Conservation (phyloP, 1,140 invertebrate species). For the Drosophila micromelanica region DNA sequence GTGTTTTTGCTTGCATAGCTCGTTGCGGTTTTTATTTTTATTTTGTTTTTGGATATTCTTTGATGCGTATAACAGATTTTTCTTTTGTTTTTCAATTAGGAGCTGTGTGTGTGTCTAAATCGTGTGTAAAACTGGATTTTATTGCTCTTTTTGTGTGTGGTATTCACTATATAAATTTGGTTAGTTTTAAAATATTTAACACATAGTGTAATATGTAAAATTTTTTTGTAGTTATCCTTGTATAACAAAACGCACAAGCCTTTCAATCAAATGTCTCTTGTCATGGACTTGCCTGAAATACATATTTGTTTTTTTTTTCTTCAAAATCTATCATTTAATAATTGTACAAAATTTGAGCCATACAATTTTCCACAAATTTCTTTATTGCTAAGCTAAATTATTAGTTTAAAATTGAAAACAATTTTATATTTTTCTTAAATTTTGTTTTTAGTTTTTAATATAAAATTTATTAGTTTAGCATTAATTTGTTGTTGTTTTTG, state of each 20-base stretch:
- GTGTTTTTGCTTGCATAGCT: conserved; percentile 35
- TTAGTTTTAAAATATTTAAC: conserved; percentile 45
- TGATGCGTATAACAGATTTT: conserved; percentile 62
- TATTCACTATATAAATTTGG: conserved; percentile 25
- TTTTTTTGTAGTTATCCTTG: conserved; percentile 23
- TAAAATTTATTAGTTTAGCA: conserved; percentile 58
- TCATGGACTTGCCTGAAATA: conserved; percentile 50
- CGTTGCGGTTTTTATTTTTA: conserved; percentile 12
- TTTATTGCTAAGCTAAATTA: conserved; percentile 42
- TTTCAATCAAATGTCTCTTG: conserved; percentile 34
- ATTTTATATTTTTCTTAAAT: conserved; percentile 48
- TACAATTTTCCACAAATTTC: conserved; percentile 44
- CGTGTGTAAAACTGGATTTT: conserved; percentile 38
- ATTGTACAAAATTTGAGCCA: conserved; percentile 64
- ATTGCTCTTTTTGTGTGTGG: conserved; percentile 27
- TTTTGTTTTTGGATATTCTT: conserved; percentile 4
- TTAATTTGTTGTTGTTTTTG: conserved; percentile 41
- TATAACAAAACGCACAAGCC: conserved; percentile 59
- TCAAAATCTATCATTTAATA: conserved; percentile 19
- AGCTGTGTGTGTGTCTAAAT: conserved; percentile 19
- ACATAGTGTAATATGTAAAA: conserved; percentile 20
- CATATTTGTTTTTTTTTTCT: not conserved
- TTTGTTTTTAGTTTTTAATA: conserved; percentile 49
- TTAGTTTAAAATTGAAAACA: conserved; percentile 76
- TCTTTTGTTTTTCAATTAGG: conserved; percentile 10